Base-by-base conservation (phyloP, 1,140 invertebrate genomes). In the Goniozus legneri region DNA sequence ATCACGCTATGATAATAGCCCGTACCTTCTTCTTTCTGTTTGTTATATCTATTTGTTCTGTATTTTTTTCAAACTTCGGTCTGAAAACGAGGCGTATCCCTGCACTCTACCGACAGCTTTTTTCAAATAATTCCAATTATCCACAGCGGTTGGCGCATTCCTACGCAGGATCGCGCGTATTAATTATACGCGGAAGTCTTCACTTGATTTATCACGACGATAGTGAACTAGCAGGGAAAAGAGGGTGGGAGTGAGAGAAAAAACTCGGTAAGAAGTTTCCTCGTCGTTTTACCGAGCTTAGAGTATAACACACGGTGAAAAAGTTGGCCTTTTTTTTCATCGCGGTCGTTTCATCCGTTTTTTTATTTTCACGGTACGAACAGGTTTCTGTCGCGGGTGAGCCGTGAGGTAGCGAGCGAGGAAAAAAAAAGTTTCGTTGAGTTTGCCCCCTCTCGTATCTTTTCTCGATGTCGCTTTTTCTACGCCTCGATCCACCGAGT, bases 71-170 rank as follows among this genome's bases (percentile, higher is more conserved):
- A 20, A 18, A 38, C 24, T 12, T 46, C 24, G 1, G 10, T 27
- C 10, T 27, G 24, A 4, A 4, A 27, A 10, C 24, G 24, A 27
- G 24, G 24, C 24, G n/a, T n/a, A n/a, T n/a, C n/a, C n/a, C n/a
- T n/a, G 20, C 54, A 53, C 48, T 51, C 56, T 58, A 53, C 44
- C 57, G 49, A 38, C 52, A 48, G 53, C 55, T 65, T 62, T 58
- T 58, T 62, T 66, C 64, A 64, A 67, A 69, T 70, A 72, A 71
- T 73, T 72, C 67, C 67, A 72, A 73, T 73, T 73, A 73, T 72
- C 62, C 57, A 68, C 67, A 61, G 56, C 50, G 47, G 30, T 54
- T 55, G 44, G 51, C 32, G 43, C 51, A 53, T 47, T 41, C 44
- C 36, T 35, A 24, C 54, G 50, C 21, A 42, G 33, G 30, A 42